Evolutionary conservation across 2,888 invertebrate genomes (phyloP).

Genomic region (Helicoverpa assulta): DNA sequence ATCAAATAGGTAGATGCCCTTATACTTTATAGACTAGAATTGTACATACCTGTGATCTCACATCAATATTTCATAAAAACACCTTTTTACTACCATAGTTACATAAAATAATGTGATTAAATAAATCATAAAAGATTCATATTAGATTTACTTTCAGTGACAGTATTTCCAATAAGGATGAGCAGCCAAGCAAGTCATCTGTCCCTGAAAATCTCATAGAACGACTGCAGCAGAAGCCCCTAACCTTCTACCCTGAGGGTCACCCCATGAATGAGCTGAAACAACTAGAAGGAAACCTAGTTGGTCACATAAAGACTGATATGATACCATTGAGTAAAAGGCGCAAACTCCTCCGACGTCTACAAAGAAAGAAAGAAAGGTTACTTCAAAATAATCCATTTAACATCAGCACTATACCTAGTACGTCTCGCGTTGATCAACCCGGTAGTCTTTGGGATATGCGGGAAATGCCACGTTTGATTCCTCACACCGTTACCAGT

Average conservation of each 20-base stretch:
- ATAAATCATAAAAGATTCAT: not conserved
- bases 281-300: slow-evolving; percentile 85
- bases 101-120: not conserved
- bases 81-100: not conserved
- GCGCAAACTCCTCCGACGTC: slow-evolving; percentile 84
- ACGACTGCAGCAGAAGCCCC: slow-evolving; percentile 64
- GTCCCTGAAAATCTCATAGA: slow-evolving; percentile 65
- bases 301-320: slow-evolving; percentile 82
- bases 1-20: no score
- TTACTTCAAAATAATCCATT: slow-evolving; percentile 72
- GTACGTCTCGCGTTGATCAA: slow-evolving; percentile 62
- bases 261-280: slow-evolving; percentile 90
- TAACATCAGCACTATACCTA: slow-evolving; percentile 52
- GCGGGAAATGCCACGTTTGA: slow-evolving; percentile 68
- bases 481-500: slow-evolving; percentile 57
- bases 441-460: slow-evolving; percentile 86
- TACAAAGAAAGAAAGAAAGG: slow-evolving; percentile 83
- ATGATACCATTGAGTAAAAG: slow-evolving; percentile 83
- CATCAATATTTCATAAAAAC: no score
- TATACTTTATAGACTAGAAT: no score
- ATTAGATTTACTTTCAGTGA: slow-evolving; percentile 36
- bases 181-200: slow-evolving; percentile 68
- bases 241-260: slow-evolving; percentile 78
- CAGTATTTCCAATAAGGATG: slow-evolving; percentile 38
- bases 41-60: not conserved